Evolutionary conservation across 2,888 invertebrate species (phyloP), one percentile per base, ranked within the genome.

Genomic region (Drosophila affinis): DNA sequence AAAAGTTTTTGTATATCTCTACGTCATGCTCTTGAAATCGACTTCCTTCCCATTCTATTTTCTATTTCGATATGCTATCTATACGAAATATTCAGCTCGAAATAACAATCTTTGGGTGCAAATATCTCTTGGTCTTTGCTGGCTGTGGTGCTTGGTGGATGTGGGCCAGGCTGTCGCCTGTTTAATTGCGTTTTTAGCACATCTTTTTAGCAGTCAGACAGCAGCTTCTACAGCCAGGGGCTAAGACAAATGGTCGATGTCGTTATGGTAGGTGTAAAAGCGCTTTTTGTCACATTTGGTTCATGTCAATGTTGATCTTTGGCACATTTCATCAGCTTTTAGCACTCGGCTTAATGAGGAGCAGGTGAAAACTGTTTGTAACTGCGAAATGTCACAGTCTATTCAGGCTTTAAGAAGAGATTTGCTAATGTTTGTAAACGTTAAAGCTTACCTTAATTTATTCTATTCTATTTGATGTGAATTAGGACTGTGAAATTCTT

Each of bases 251-350:
- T 53, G 55, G 9, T 7, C 14, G 6, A 3, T 39, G 24, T 24
- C 29, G 9, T 9, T n/a, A 0, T 9, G 9, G 9, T 29, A 52
- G 56, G 48, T 49, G 63, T 49, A 29, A 47, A 39, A 49, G 48
- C 10, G 47, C 29, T 27, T 51, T 57, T 57, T 69, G 52, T 70
- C 70, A 29, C 58, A 24, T 54, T 49, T 39, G 18, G 44, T 51
- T 55, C 52, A 53, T 62, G 59, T 51, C 62, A 76, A 51, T 52
- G 51, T 79, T 69, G 56, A 34, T 48, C 61, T 52, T 78, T 81
- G 58, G 34, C 76, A 81, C 49, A 49, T 63, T 34, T 56, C 46
- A 10, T 4, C 45, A 49, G 53, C 32, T 78, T 65, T 76, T 39
- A 48, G 52, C 39, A 60, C 39, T 44, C 24, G 24, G 7, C n/a